Base-by-base conservation (phyloP, 2,113 vertebrate genomes). In the Phalacrocorax brasilianus region DNA sequence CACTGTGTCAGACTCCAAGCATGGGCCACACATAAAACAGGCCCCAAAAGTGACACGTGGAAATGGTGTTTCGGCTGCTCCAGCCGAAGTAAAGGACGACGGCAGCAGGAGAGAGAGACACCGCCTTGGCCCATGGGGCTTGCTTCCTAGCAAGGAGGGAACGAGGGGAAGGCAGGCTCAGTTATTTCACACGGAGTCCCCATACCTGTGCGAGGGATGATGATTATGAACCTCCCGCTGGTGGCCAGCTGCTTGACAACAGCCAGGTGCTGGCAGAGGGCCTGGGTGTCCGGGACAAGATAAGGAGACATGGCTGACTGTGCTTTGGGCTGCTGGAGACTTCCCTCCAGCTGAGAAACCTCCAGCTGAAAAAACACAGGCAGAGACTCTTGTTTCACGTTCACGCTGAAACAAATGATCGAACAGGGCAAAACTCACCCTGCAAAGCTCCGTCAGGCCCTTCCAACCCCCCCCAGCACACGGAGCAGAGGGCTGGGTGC, bases 241-340 rank as follows among this genome's bases (percentile, higher is more conserved):
- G 96, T 89, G 27, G 99, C 99, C 96, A 99, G 97, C 88, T 99
- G 99, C 59, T 99, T 97, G 97, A 99, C 98, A 49, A 99, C 93
- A 66, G 97, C 94, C 78, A 99, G 98, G 89, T 99, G 99, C 89
- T 99, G 99, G 98, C 99, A 99, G 74, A 99, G 99, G 73, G 99
- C 99, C 42, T 98, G 98, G 4, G 99, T 98, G 95, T 99, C 99
- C 0, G 99, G 99, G 52, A 99, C 98, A 30, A 99, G 99, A 96
- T 99, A 99, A 1, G 99, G 99, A 49, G 99, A 99, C 99, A 99
- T 99, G 78, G 99, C 99, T 2, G 99, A 99, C 98, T 99, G 99
- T 0, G 99, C 98, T 85, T 99, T 99, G 76, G 99, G 99, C 97
- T 99, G 99, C 97, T 99, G 99, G 38, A 99, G 98, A 95, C 99